Base-by-base conservation (phyloP, 2,113 vertebrate species). In the Hippocampus comes region DNA sequence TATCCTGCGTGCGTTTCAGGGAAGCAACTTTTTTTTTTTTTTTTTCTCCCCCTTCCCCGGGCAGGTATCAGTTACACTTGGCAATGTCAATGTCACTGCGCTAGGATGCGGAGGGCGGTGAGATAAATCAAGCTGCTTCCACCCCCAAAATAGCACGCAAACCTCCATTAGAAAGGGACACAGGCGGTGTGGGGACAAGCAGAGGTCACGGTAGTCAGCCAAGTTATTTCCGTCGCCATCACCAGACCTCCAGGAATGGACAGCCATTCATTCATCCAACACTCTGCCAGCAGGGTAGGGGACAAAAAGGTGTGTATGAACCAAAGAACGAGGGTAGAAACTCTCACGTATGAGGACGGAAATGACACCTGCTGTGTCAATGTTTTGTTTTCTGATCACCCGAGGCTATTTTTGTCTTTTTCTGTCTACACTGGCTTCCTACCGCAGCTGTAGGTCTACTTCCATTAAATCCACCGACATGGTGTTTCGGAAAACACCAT, bases 181-280 rank as follows among this genome's bases (percentile, higher is more conserved):
- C 71, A 73, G 84, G 78, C 75, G 81, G 84, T 88, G 82, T 87
- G 87, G 81, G 85, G 87, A 87, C 86, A 81, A 70, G 84, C 84
- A 78, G 87, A 90, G 89, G 89, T 91, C 89, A 85, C 66, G 2
- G 81, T 81, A 87, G 89, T 90, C 88, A 90, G 78, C 74, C 63
- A 72, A 89, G 87, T 91, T 91, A 91, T 91, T 91, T 89, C 81
- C 87, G 88, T 80, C 74, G 72, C 82, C 34, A 67, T 75, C 78
- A 85, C 82, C 78, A 75, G 88, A 88, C 84, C 88, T 84, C 77
- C 84, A 82, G 83, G 82, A 88, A 84, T 75, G 76, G 74, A 89
- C 83, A 76, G 86, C 82, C 82, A 80, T 86, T 89, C 87, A 85
- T 89, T 88, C 81, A 85, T 87, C 73, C 70, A 9, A 78, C 74